Conservation (phyloP, 2,888 invertebrate species). For the Papilio demoleus region DNA sequence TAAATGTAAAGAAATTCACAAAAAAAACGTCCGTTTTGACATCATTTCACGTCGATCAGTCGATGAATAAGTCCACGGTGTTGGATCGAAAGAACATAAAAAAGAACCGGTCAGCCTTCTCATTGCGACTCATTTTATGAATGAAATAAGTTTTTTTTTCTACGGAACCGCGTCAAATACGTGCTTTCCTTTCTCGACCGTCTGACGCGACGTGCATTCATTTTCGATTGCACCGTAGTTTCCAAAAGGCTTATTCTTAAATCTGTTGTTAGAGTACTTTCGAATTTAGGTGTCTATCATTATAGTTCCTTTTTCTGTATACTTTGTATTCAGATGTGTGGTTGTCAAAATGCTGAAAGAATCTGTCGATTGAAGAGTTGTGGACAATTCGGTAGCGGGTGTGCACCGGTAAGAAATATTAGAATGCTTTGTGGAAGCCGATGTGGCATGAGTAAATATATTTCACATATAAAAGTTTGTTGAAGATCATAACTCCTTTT, state of each 20-base stretch:
- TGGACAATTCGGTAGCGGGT: constrained; percentile 53
- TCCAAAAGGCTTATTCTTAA: constrained; percentile 53
- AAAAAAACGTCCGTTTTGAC: constrained; percentile 67
- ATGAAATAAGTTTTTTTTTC: constrained; percentile 81
- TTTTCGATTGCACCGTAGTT: constrained; percentile 67
- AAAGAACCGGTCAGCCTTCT: constrained; percentile 62
- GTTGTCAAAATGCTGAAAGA: constrained; percentile 52
- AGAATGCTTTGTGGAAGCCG: constrained; percentile 63
- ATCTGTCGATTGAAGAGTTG: constrained; percentile 60
- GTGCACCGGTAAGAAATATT: constrained; percentile 60
- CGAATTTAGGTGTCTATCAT: constrained; percentile 38
- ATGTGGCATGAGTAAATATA: constrained; percentile 72
- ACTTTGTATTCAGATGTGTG: constrained; percentile 51
- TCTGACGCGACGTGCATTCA: constrained; percentile 77
- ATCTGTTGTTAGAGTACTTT: constrained; percentile 37
- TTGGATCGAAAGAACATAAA: constrained; percentile 48
- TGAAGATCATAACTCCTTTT: too few relatives aligned
- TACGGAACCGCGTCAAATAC: constrained; percentile 78
- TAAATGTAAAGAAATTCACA: constrained; percentile 60
- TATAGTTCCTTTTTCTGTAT: constrained; percentile 48
- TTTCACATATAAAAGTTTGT: constrained; percentile 53
- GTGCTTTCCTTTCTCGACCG: constrained; percentile 78
- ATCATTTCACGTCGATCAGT: constrained; percentile 80
- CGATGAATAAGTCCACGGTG: constrained; percentile 55
- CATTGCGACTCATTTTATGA: constrained; percentile 82